A percentile compares a stretch with the other conserved stretches of the same genome.
Conservation (phyloP, 1,140 invertebrate genomes). For the Cecropterus lyciades region DNA sequence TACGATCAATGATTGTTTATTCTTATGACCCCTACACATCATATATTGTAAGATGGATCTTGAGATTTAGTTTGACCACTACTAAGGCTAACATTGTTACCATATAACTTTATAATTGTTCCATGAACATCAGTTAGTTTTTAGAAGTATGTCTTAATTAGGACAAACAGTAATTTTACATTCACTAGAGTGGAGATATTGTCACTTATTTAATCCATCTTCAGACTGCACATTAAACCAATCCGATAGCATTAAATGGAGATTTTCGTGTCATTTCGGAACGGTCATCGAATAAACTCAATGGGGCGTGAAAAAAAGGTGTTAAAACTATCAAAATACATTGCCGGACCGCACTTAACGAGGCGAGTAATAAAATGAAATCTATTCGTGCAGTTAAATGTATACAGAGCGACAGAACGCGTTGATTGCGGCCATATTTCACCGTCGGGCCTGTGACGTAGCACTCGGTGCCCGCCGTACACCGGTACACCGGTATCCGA, state of each 20-base stretch:
- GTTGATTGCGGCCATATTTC: conserved; percentile 59
- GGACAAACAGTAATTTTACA: too few species aligned
- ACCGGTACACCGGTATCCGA: conserved; percentile 25
- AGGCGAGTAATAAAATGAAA: conserved; percentile 60
- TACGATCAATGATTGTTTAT: too few species aligned
- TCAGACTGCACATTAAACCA: background rate
- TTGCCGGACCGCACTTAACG: conserved; percentile 46
- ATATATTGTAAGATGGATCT: too few species aligned
- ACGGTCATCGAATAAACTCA: conserved; percentile 6
- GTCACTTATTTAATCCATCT: background rate
- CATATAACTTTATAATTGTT: too few species aligned
- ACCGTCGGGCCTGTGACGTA: conserved; percentile 37
- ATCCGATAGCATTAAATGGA: background rate
- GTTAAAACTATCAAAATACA: conserved; percentile 45
- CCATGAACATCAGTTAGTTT: too few species aligned
- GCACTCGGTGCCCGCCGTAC: conserved; percentile 16
- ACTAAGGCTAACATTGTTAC: too few species aligned
- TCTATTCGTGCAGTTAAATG: conserved; percentile 51
- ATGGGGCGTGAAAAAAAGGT: conserved; percentile 33
- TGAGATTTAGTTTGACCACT: too few species aligned
- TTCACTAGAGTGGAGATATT: too few species aligned
- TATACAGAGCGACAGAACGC: conserved; percentile 39
- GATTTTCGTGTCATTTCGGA: background rate
- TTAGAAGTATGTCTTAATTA: too few species aligned
- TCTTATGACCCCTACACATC: too few species aligned